Conservation (phyloP, 1,140 invertebrate species). For the Calephelis virginiensis region DNA sequence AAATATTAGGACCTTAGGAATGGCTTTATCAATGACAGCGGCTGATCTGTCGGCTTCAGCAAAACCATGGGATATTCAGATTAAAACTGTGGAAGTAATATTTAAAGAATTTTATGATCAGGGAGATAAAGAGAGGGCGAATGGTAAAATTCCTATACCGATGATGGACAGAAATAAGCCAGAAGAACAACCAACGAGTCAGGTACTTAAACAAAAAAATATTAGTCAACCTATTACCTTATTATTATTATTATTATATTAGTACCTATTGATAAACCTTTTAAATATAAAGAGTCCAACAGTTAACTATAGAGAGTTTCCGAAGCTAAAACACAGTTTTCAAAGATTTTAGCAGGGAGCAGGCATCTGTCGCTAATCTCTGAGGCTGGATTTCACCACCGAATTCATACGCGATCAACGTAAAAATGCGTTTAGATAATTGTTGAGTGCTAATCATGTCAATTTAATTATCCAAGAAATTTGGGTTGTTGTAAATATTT, state of each 20-base stretch:
- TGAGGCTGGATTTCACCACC: too few relatives aligned
- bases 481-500: too few relatives aligned
- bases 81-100: constrained; percentile 88
- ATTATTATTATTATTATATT: too few relatives aligned
- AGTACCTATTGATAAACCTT: constrained; percentile 84
- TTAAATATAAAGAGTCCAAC: too few relatives aligned
- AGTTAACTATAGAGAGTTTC: too few relatives aligned
- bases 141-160: constrained; percentile 85
- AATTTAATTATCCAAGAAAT: too few relatives aligned
- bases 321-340: too few relatives aligned
- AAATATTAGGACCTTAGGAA: constrained; percentile 61
- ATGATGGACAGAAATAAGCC: constrained; percentile 91
- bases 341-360: too few relatives aligned
- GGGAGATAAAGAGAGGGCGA: constrained; percentile 85
- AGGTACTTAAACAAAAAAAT: constrained; percentile 80
- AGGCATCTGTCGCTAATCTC: too few relatives aligned
- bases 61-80: constrained; percentile 92
- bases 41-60: constrained; percentile 90
- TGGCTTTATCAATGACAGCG: constrained; percentile 89
- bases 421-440: too few relatives aligned
- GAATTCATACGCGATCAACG: too few relatives aligned
- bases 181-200: constrained; percentile 85
- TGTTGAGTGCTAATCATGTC: too few relatives aligned
- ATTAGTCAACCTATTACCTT: constrained; percentile 92
- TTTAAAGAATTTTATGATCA: constrained; percentile 93